Conservation (phyloP, 2,113 vertebrate genomes). For the Sapajus apella region DNA sequence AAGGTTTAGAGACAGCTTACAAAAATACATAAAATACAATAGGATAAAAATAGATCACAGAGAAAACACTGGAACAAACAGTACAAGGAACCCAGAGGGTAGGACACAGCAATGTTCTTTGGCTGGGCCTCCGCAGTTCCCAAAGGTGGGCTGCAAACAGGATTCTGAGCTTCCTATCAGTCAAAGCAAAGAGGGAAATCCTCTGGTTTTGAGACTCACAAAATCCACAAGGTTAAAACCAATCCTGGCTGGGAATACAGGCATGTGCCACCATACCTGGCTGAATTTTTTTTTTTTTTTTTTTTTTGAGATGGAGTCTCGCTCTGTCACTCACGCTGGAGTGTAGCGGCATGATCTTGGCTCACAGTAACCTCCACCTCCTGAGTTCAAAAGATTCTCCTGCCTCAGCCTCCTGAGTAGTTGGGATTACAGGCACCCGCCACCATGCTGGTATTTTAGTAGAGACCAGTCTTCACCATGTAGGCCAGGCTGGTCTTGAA, state of each 20-base stretch:
- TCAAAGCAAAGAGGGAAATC: background rate
- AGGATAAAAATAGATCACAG: conserved; percentile 63
- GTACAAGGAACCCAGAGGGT: background rate
- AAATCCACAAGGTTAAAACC: background rate
- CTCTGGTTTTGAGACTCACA: rapidly evolving
- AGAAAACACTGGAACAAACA: conserved; percentile 4
- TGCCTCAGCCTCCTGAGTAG: too few species aligned
- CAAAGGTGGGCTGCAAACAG: background rate
- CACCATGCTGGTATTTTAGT: too few species aligned
- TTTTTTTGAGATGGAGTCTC: too few species aligned
- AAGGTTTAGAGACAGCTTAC: conserved; percentile 18
- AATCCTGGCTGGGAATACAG: background rate
- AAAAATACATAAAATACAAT: conserved; percentile 40
- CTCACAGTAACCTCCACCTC: too few species aligned
- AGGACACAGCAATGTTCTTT: background rate
- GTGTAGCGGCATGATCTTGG: too few species aligned
- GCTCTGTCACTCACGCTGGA: too few species aligned
- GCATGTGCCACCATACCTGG: too few species aligned
- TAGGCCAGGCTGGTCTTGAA: too few species aligned
- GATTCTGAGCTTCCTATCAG: background rate
- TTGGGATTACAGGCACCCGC: too few species aligned
- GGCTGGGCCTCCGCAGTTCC: background rate
- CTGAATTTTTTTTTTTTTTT: too few species aligned
- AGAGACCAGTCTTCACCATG: too few species aligned
- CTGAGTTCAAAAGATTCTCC: too few species aligned